Evolutionary conservation across 2,888 invertebrate species (phyloP).

Genomic region (Timema podura): DNA sequence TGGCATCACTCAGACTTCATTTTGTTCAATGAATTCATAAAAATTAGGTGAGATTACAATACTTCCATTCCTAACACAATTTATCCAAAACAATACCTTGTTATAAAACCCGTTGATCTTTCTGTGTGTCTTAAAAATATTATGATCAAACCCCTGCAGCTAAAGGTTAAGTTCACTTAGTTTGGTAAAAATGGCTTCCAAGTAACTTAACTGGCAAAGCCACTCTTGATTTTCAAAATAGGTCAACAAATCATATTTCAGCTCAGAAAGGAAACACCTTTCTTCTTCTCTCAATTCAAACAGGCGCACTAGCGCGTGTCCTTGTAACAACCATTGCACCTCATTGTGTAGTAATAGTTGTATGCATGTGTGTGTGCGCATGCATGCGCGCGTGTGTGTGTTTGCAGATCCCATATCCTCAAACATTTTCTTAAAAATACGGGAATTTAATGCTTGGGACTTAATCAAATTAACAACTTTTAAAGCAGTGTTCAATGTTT

Average conservation of each 20-base stretch:
- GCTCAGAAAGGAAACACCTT: constrained; percentile 6
- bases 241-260: neutral
- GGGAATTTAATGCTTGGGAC: too few relatives aligned
- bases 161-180: constrained; percentile 2
- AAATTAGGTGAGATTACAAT: neutral
- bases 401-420: constrained; percentile 6
- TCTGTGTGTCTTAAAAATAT: neutral
- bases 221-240: constrained; percentile 9
- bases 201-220: constrained; percentile 12
- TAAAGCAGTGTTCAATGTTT: neutral
- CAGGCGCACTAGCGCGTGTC: neutral
- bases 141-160: constrained; percentile 3
- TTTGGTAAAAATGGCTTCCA: constrained; percentile 12
- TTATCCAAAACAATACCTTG: neutral
- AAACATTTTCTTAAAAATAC: neutral
- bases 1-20: neutral
- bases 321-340: neutral
- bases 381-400: too few relatives aligned
- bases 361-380: too few relatives aligned
- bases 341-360: neutral
- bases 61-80: neutral
- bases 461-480: too few relatives aligned
- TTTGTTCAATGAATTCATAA: neutral
- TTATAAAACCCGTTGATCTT: constrained; percentile 3
- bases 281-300: constrained; percentile 7